These are phyloP conservation scores for Lucinisca nassula DNA, from an alignment of 2,888 invertebrate species.

Conservation along the genomic window DNA sequence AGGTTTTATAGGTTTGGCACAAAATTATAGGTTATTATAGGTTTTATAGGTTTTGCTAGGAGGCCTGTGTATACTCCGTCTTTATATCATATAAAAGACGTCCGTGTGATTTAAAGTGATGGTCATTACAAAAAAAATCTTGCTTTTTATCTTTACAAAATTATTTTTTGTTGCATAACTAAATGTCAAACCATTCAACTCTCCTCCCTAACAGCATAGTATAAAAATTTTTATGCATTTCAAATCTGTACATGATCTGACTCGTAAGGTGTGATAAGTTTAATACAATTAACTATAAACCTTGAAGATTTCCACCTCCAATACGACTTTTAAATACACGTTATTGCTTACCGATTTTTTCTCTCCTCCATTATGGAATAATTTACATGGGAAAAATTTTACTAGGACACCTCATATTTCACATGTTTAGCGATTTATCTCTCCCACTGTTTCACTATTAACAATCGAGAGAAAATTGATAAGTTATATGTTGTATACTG, in stretches of 20 bases:
- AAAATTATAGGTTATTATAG: no score
- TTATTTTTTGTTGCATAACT: not conserved
- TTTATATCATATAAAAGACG: not conserved
- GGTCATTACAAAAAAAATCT: not conserved
- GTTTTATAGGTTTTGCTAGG: no score
- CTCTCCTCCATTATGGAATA: not conserved
- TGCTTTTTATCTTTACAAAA: not conserved
- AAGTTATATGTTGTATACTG: not conserved
- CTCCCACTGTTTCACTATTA: not conserved
- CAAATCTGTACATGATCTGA: not conserved
- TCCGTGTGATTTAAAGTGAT: not conserved
- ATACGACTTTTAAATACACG: not conserved
- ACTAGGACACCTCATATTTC: not conserved
- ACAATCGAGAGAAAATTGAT: not conserved
- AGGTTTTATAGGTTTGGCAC: no score
- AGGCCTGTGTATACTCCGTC: not conserved
- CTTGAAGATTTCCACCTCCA: not conserved
- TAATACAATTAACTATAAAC: not conserved
- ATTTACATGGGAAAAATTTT: not conserved
- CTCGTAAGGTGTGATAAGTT: not conserved
- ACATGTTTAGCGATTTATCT: not conserved
- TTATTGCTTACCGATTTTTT: not conserved
- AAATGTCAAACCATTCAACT: not conserved
- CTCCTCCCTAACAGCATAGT: not conserved
- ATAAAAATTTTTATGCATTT: not conserved